phyloP scores from a whole-genome alignment of 2,797 vertebrate species.

The Mus caroli region DNA sequence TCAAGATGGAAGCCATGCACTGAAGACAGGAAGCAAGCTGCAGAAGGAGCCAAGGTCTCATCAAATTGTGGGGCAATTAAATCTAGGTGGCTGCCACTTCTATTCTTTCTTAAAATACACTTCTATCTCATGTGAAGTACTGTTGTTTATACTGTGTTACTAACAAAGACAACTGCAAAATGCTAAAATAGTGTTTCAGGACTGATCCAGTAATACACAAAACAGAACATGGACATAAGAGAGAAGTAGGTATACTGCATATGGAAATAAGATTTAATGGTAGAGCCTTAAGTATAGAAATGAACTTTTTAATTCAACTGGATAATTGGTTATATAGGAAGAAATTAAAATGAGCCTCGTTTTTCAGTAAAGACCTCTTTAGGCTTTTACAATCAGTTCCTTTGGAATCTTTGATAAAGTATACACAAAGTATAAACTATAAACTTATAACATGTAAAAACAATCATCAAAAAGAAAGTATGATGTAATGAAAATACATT shows the following conservation, averaged over 20 bases:
- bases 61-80: background rate
- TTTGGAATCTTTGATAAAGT: conserved; percentile 4
- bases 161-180: conserved; percentile 35
- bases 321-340: conserved; percentile 16
- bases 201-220: background rate
- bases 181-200: background rate
- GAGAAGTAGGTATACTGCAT: background rate
- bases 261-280: conserved; percentile 16
- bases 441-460: conserved; percentile 13
- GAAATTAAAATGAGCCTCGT: conserved; percentile 56
- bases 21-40: background rate
- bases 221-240: conserved; percentile 29
- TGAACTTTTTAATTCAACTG: conserved; percentile 24
- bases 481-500: conserved; percentile 41
- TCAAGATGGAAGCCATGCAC: conserved; percentile 35
- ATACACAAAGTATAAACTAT: conserved; percentile 16
- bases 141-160: conserved; percentile 8
- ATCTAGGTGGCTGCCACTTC: background rate
- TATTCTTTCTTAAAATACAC: conserved; percentile 35
- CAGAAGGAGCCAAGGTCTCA: background rate
- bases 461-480: conserved; percentile 40
- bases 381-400: background rate
- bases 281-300: background rate
- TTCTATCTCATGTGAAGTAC: conserved; percentile 34
- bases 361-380: background rate